These are phyloP conservation scores for Callorhinus ursinus DNA, from an alignment of 2,113 vertebrate species.

Conservation along the genomic window DNA sequence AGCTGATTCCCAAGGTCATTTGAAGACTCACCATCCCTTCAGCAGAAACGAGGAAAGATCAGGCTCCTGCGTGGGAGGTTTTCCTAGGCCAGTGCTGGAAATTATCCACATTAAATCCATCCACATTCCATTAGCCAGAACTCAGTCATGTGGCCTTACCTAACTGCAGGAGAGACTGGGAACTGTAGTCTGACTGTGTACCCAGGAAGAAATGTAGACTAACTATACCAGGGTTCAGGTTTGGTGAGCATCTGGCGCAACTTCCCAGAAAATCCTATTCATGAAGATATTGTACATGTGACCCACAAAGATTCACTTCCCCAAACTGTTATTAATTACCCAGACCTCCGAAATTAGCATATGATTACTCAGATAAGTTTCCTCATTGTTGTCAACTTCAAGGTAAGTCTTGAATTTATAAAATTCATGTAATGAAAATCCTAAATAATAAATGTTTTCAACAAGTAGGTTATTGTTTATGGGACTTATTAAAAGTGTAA, in stretches of 20 bases:
- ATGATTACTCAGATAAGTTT: background rate
- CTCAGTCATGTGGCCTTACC: background rate
- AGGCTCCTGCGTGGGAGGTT: background rate
- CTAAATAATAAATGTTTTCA: constrained; percentile 17
- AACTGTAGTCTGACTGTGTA: background rate
- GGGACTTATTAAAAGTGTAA: background rate
- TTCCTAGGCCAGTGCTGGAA: background rate
- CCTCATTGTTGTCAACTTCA: background rate
- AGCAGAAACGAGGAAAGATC: background rate
- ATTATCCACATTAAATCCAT: background rate
- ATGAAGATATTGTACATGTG: background rate
- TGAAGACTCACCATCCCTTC: too few relatives aligned
- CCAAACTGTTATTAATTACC: background rate
- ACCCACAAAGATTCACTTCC: background rate
- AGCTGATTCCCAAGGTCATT: background rate
- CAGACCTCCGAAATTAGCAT: background rate
- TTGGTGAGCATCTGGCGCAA: background rate
- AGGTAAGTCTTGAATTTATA: background rate
- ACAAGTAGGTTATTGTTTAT: constrained; percentile 15
- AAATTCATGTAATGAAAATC: background rate
- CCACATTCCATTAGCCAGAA: background rate
- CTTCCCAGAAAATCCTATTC: background rate
- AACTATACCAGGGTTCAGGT: background rate
- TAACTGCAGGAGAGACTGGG: background rate
- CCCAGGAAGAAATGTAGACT: background rate